phyloP scores from a whole-genome alignment of 2,113 vertebrate genomes.

The Athene cunicularia region DNA sequence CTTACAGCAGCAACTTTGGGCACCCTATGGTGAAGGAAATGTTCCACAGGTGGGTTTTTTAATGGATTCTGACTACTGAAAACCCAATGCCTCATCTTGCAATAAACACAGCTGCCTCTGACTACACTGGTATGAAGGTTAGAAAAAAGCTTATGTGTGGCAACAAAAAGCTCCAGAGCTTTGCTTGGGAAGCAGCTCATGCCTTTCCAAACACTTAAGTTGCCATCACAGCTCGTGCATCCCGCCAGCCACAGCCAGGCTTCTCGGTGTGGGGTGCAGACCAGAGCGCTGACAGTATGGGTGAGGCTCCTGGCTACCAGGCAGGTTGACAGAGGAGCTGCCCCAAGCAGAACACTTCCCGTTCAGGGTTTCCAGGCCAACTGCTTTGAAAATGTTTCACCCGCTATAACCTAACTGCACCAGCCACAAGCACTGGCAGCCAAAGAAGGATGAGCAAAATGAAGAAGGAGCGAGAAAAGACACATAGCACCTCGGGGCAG shows the following conservation, averaged over 20 bases:
- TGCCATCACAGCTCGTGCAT: not conserved
- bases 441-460: not conserved
- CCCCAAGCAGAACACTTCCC: not conserved
- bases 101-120: not conserved
- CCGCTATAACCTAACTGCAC: not conserved
- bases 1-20: not conserved
- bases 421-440: not conserved
- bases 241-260: not conserved
- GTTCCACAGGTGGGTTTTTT: not conserved
- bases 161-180: not conserved
- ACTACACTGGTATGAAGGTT: not conserved
- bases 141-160: not conserved
- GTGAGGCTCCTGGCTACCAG: not conserved
- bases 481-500: accelerated
- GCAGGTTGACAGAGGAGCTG: not conserved
- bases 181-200: not conserved
- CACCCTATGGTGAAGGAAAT: not conserved
- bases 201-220: not conserved
- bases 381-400: not conserved
- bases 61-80: not conserved
- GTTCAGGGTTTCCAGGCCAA: not conserved
- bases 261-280: accelerated
- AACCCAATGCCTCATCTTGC: not conserved
- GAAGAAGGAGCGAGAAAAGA: not conserved
- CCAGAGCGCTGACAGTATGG: not conserved